Conservation (phyloP, 1,140 invertebrate genomes). For the Sycophaga agraensis region DNA sequence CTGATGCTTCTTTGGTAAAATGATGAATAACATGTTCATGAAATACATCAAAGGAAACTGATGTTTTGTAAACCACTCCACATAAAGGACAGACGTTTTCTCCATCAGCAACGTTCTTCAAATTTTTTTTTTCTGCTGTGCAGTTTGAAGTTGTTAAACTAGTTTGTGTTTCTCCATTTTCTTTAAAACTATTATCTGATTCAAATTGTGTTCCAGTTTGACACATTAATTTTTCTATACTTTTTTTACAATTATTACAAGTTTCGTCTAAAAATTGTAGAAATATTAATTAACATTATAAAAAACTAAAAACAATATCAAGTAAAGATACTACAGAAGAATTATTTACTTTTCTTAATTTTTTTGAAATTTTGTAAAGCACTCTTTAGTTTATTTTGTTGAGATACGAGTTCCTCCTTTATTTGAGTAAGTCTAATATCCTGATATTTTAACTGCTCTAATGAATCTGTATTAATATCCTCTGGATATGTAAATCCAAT, state of each 20-base stretch:
- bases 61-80: constrained; percentile 43
- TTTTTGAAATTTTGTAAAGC: constrained; percentile 50
- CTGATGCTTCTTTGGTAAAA: too few species aligned
- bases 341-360: constrained; percentile 44
- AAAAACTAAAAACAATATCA: not conserved
- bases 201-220: constrained; percentile 48
- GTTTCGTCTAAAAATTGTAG: constrained; percentile 32
- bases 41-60: constrained; percentile 49
- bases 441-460: constrained; percentile 67
- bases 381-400: constrained; percentile 66
- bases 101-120: constrained; percentile 31
- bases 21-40: constrained; percentile 58
- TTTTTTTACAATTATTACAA: constrained; percentile 45
- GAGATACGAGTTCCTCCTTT: constrained; percentile 64
- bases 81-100: constrained; percentile 55
- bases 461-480: constrained; percentile 62
- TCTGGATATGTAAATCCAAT: constrained; percentile 71
- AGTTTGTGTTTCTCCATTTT: constrained; percentile 47
- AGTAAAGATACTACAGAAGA: not conserved
- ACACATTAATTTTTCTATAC: constrained; percentile 43
- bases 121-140: constrained; percentile 36
- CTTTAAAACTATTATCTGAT: constrained; percentile 41
- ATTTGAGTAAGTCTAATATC: constrained; percentile 65
- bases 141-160: constrained; percentile 37
- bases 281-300: not conserved